These are phyloP conservation scores for Falco concolor DNA, from an alignment of 2,797 vertebrate genomes.

Conservation along the genomic window DNA sequence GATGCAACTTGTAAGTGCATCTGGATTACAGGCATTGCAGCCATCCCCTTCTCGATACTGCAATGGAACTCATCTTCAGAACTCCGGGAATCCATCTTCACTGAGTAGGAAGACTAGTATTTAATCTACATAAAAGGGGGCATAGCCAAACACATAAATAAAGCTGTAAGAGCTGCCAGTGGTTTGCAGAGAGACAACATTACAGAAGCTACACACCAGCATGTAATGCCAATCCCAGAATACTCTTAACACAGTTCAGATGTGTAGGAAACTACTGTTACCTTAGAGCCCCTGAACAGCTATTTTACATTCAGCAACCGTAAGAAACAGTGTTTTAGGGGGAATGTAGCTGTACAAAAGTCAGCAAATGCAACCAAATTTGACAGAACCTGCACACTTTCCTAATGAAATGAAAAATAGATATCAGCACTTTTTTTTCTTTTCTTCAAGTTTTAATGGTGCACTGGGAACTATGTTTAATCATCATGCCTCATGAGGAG, in stretches of 20 bases:
- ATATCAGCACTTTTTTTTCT: not conserved
- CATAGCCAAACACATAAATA: not conserved
- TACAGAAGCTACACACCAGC: not conserved
- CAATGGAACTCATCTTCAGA: not conserved
- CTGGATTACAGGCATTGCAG: fast-evolving
- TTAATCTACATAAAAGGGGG: not conserved
- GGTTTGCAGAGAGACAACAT: not conserved
- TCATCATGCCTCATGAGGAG: not conserved
- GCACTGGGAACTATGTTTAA: not conserved
- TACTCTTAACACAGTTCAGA: not conserved
- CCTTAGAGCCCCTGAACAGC: not conserved
- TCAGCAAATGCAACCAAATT: not conserved
- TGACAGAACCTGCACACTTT: not conserved
- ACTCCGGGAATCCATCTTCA: not conserved
- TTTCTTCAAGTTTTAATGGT: not conserved
- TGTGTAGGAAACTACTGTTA: not conserved
- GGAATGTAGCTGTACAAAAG: not conserved
- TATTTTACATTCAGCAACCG: not conserved
- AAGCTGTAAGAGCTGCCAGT: not conserved
- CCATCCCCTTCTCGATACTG: fast-evolving
- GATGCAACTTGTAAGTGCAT: not conserved
- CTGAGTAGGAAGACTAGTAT: not conserved
- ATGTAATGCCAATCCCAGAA: not conserved
- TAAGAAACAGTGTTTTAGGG: not conserved
- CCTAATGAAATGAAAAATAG: not conserved